Percentiles rank a stretch among this genome's conserved stretches.
These are phyloP conservation scores for mouse (Mus musculus) DNA, from an alignment of 2,113 vertebrate genomes.

Conservation along the genomic window DNA sequence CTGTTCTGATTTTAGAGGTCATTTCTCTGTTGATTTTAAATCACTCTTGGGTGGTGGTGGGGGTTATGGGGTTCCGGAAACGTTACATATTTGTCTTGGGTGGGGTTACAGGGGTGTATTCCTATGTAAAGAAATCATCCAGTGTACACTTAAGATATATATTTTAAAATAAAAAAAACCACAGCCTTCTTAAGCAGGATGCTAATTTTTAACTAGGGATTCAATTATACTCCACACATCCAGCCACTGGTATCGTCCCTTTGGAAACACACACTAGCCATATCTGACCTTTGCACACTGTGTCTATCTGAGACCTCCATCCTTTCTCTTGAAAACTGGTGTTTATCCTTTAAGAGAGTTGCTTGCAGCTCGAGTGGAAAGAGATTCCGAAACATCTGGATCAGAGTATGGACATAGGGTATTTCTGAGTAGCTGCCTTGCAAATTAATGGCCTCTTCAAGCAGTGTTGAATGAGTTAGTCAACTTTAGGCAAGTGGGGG, in stretches of 20 bases:
- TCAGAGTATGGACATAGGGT: not conserved
- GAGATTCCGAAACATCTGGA: not conserved
- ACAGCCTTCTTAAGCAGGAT: not conserved
- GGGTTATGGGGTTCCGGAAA: constrained; percentile 8
- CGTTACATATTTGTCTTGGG: constrained; percentile 32
- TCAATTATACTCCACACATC: not conserved
- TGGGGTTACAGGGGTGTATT: not conserved
- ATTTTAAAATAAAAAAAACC: not conserved
- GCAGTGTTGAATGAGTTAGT: constrained; percentile 25
- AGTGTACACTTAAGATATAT: constrained; percentile 15
- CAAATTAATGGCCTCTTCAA: not conserved
- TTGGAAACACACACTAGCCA: not conserved
- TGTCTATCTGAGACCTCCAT: not conserved
- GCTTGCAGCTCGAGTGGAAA: not conserved
- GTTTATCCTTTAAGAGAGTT: not conserved
- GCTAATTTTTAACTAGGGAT: constrained; percentile 20
- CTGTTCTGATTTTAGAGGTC: constrained; percentile 24
- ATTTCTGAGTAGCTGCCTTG: constrained; percentile 35
- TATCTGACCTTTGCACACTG: not conserved
- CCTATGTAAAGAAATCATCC: constrained; percentile 28
- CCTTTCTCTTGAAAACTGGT: not conserved
- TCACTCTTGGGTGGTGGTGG: not conserved
- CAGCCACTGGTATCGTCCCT: not conserved
- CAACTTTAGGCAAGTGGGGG: not conserved
- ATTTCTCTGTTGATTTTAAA: constrained; percentile 44